Base-by-base conservation (phyloP, 2,888 invertebrate genomes). In the Eilema griseolum region DNA sequence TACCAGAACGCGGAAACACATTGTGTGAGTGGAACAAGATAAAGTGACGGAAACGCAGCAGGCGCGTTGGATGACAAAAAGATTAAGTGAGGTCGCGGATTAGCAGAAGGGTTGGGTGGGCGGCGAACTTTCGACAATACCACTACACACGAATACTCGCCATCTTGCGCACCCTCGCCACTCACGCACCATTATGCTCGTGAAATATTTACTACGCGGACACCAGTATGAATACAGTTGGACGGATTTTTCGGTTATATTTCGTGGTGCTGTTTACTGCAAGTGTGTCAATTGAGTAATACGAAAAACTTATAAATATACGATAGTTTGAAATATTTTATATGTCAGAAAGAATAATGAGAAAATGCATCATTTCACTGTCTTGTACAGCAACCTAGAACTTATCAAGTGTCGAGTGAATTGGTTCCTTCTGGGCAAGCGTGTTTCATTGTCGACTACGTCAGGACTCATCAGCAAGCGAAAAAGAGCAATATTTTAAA, bases 21-120 rank as follows among this genome's bases (percentile, higher is more conserved):
- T 71, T 63, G 26, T 64, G 61, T 26, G 37, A 70, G 62, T 69
- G 56, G 63, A 61, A 62, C 24, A 66, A 74, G 65, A 78, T 64
- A 64, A 74, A 71, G 65, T 71, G 59, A 67, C 46, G 46, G 64
- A 62, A 74, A 69, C 57, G 61, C 67, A 73, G 64, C 59, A 72
- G 68, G 31, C 63, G 26, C 66, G 69, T 59, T 31, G 60, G 57
- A 76, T 72, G 69, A 69, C 65, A 73, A 72, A 78, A 72, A 75
- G 70, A 77, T 79, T 76, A 75, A 75, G 75, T 73, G 66, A 37
- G 66, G 67, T 73, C 70, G 61, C 66, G 71, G 74, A 78, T 77
- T 75, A 74, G 72, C 62, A 62, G 63, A 61, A 73, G 74, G 71
- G 62, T 70, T 64, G 57, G 60, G 20, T 64, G 57, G 60, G 20